phyloP scores from a whole-genome alignment of 2,888 invertebrate genomes.

The Anoncus sp. region DNA sequence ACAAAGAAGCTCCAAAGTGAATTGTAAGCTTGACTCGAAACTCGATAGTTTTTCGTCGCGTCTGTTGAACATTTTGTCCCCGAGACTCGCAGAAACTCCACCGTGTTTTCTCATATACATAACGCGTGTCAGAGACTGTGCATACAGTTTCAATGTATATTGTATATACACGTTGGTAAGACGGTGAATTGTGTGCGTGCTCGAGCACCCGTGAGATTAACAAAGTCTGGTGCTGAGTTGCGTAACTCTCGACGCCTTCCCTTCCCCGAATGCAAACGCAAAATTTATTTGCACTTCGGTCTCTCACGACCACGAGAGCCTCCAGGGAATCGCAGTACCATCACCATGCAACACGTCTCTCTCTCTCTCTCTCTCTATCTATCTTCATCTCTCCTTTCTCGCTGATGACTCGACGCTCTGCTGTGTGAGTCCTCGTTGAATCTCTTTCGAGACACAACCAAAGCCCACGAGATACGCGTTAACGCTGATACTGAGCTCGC shows the following conservation, averaged over 20 bases:
- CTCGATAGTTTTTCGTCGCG: constrained; percentile 22
- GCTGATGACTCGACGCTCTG: constrained; percentile 36
- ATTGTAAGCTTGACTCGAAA: constrained; percentile 36
- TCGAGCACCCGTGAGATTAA: constrained; percentile 63
- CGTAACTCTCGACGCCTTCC: constrained; percentile 51
- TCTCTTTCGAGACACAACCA: constrained; percentile 41
- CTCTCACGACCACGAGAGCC: constrained; percentile 40
- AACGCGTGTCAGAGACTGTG: constrained; percentile 28
- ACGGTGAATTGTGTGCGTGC: constrained; percentile 48
- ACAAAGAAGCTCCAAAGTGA: neutral
- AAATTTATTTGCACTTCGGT: constrained; percentile 62
- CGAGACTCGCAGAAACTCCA: constrained; percentile 7
- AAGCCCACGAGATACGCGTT: constrained; percentile 39
- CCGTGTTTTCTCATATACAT: too few species aligned
- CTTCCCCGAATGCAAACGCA: constrained; percentile 61
- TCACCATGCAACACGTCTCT: constrained; percentile 20
- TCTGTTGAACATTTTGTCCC: constrained; percentile 22
- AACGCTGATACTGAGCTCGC: constrained; percentile 43
- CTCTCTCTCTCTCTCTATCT: neutral
- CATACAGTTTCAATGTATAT: constrained; percentile 27
- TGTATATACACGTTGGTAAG: neutral
- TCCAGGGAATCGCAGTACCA: constrained; percentile 36
- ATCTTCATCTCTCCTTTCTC: constrained; percentile 49
- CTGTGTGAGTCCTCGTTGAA: constrained; percentile 48
- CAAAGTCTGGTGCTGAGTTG: constrained; percentile 64